These are phyloP conservation scores for Furcifer pardalis DNA, from an alignment of 2,797 vertebrate genomes.

Conservation along the genomic window DNA sequence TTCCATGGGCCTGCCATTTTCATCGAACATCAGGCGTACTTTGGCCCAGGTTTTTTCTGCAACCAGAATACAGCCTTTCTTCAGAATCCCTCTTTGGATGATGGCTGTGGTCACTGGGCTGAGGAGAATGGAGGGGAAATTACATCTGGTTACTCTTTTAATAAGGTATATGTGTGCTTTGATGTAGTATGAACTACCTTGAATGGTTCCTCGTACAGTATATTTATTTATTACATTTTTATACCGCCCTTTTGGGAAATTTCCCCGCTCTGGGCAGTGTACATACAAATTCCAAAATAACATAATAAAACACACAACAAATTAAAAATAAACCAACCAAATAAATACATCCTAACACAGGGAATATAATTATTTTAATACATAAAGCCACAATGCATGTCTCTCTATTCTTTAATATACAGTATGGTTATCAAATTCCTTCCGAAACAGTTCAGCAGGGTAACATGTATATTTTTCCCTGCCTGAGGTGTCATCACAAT, in stretches of 20 bases:
- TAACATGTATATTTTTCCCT: background rate
- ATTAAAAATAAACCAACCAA: too few relatives aligned
- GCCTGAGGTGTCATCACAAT: background rate
- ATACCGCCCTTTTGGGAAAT: too few relatives aligned
- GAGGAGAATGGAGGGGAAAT: conserved; percentile 49
- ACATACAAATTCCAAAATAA: too few relatives aligned
- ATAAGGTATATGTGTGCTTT: background rate
- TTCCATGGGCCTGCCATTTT: conserved; percentile 78
- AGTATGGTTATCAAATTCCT: background rate
- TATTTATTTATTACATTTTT: too few relatives aligned
- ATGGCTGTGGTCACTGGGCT: conserved; percentile 90
- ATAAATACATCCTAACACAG: too few relatives aligned
- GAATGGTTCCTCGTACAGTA: background rate
- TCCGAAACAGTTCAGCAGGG: background rate
- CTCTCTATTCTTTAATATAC: background rate
- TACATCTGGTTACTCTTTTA: background rate
- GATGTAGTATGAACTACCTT: background rate
- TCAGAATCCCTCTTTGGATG: conserved; percentile 88
- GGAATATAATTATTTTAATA: background rate
- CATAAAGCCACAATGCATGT: background rate
- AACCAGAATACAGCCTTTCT: conserved; percentile 86
- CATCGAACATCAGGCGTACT: conserved; percentile 92
- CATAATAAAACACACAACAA: too few relatives aligned
- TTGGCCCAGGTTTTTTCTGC: conserved; percentile 92
- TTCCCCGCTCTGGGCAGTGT: too few relatives aligned